Evolutionary conservation across 2,888 invertebrate genomes (phyloP).

Genomic region (Itoplectis maculator): DNA sequence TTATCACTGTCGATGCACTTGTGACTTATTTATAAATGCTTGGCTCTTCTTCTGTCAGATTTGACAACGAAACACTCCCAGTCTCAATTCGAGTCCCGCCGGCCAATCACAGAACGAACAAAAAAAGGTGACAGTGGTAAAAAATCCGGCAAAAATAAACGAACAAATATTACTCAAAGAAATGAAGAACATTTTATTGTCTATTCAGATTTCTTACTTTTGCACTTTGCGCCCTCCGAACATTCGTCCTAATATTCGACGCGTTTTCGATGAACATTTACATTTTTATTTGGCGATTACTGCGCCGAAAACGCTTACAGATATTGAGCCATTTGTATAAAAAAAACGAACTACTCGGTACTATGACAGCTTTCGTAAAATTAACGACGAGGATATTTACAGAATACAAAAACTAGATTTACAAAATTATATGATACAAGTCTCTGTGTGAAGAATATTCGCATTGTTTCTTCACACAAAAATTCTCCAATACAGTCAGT

Average conservation of each 20-base stretch:
- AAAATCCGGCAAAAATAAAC: background rate
- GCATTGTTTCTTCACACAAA: background rate
- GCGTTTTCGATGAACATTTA: constrained; percentile 18
- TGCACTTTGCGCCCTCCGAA: background rate
- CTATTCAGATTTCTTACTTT: background rate
- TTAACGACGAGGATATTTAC: constrained; percentile 58
- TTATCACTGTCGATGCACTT: too few relatives aligned
- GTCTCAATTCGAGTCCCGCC: too few relatives aligned
- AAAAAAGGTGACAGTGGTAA: background rate
- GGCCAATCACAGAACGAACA: too few relatives aligned
- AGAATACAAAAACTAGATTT: constrained; percentile 49
- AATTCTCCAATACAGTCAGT: constrained; percentile 16
- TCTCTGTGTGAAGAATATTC: constrained; percentile 17
- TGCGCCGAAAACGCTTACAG: constrained; percentile 34
- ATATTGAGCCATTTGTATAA: constrained; percentile 51
- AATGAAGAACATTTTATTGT: background rate
- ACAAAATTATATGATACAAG: constrained; percentile 61
- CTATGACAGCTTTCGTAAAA: constrained; percentile 38
- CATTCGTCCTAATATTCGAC: background rate
- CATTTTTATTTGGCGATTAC: constrained; percentile 28
- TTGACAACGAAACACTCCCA: too few relatives aligned
- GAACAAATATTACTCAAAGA: background rate
- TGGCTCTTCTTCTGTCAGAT: too few relatives aligned
- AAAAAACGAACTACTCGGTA: constrained; percentile 27
- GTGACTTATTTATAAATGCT: too few relatives aligned